phyloP scores from a whole-genome alignment of 2,797 vertebrate genomes.

The Tarsius wallacei region DNA sequence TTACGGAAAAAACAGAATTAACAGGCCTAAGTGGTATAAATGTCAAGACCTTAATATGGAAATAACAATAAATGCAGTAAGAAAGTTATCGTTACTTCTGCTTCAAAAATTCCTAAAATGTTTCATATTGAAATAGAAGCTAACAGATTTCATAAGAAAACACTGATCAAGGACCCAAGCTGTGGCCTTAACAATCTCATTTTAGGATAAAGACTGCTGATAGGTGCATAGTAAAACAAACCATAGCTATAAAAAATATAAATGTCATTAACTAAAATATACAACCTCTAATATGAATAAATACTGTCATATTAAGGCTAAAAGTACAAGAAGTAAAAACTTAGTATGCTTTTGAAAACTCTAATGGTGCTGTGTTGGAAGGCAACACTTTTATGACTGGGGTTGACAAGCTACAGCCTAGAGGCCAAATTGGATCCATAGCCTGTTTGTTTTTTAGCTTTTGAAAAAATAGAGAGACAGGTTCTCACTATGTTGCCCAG shows the following conservation, averaged over 20 bases:
- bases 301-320: neutral
- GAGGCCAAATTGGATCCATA: neutral
- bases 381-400: neutral
- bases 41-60: neutral
- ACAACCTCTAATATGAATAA: slow-evolving; percentile 4
- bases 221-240: neutral
- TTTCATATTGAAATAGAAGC: slow-evolving; percentile 6
- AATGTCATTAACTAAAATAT: slow-evolving; percentile 19
- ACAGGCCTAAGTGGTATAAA: neutral
- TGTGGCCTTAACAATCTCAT: neutral
- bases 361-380: neutral
- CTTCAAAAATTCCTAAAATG: slow-evolving; percentile 28
- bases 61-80: neutral
- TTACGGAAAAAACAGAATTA: slow-evolving; percentile 46
- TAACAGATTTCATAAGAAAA: slow-evolving; percentile 20
- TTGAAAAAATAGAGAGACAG: no score
- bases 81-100: neutral
- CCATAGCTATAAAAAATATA: neutral
- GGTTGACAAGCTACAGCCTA: neutral
- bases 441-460: neutral
- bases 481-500: no score
- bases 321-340: slow-evolving; percentile 4
- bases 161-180: neutral
- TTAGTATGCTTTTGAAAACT: neutral
- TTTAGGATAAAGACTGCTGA: slow-evolving; percentile 40